Evolutionary conservation across 2,888 invertebrate genomes (phyloP).

Genomic region (Leuctra nigra): DNA sequence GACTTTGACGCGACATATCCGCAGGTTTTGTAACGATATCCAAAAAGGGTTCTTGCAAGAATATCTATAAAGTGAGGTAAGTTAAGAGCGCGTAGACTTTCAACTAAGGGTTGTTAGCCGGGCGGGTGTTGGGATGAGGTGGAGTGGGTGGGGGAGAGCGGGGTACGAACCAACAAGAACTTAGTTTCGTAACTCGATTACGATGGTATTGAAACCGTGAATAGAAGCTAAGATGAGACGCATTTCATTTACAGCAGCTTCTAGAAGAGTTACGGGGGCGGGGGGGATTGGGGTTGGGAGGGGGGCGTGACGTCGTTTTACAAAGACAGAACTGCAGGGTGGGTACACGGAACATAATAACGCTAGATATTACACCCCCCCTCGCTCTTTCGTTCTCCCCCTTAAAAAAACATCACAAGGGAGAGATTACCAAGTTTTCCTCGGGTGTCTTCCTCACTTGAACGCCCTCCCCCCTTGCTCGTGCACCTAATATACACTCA

Average conservation of each 20-base stretch:
- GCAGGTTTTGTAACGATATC: not conserved
- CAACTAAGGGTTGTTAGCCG: not conserved
- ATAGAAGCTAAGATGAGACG: conserved; percentile 29
- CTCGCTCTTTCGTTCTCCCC: not conserved
- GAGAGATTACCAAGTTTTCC: conserved; percentile 17
- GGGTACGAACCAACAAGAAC: conserved; percentile 23
- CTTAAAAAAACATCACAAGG: conserved; percentile 2
- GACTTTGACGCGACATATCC: not conserved
- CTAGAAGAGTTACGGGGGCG: conserved; percentile 11
- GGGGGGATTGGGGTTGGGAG: not conserved
- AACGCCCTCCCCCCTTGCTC: not conserved
- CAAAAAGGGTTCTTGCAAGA: not conserved
- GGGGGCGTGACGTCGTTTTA: conserved; percentile 18
- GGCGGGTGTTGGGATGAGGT: not conserved
- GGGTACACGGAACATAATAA: conserved; percentile 12
- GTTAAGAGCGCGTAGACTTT: conserved; percentile 4
- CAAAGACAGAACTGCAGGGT: conserved; percentile 11
- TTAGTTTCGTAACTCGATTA: conserved; percentile 29
- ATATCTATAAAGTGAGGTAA: conserved; percentile 3
- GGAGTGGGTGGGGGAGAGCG: not conserved
- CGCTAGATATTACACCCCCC: conserved; percentile 16
- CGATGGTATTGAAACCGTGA: conserved; percentile 29
- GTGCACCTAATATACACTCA: not conserved
- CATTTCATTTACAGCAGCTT: conserved; percentile 27
- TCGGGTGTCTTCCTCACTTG: conserved; percentile 4